Evolutionary conservation across 2,888 invertebrate genomes (phyloP), one percentile per base, ranked within the genome.

Genomic region (Aphidoletes aphidimyza): DNA sequence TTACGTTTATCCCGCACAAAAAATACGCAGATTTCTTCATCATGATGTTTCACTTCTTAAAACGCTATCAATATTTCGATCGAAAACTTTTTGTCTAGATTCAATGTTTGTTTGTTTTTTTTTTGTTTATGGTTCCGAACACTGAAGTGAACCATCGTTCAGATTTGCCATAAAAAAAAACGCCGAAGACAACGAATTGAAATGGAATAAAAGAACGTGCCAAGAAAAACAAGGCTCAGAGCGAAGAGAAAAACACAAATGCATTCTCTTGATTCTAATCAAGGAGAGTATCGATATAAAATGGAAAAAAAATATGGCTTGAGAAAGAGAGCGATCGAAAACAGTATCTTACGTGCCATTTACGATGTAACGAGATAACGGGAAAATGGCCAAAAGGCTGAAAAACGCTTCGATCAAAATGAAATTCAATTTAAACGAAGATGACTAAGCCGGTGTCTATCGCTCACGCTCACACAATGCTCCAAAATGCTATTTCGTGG

Each of bases 301-400:
- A 30, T 69, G 26, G 69, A 30, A 69, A 30, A 30, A 69, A 69
- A 69, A 69, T 30, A 69, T 69, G 69, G 11, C 14, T 54, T 5
- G 5, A 69, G 69, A 54, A 19, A 39, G 11, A 11, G 11, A 39
- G 39, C 11, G 39, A 17, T 3, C 5, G 14, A 6, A 26, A 30
- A 69, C 30, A 69, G 14, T 17, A 30, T 30, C 69, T 69, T 69
- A 69, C 69, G 69, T 69, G 30, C 69, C 69, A 69, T 69, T 69
- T 69, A 30, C 69, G 69, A 69, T 69, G 69, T 69, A 69, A 69
- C 69, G 69, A 69, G 69, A 30, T 69, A n/a, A 69, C 30, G 69
- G 30, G 11, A 69, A 69, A 69, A 30, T 69, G 69, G 69, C 69
- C 69, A 69, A 69, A 69, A 69, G 69, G 34, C 69, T 69, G 69